These are phyloP conservation scores for Ptilonorhynchus violaceus DNA, from an alignment of 2,113 vertebrate genomes.

Conservation along the genomic window DNA sequence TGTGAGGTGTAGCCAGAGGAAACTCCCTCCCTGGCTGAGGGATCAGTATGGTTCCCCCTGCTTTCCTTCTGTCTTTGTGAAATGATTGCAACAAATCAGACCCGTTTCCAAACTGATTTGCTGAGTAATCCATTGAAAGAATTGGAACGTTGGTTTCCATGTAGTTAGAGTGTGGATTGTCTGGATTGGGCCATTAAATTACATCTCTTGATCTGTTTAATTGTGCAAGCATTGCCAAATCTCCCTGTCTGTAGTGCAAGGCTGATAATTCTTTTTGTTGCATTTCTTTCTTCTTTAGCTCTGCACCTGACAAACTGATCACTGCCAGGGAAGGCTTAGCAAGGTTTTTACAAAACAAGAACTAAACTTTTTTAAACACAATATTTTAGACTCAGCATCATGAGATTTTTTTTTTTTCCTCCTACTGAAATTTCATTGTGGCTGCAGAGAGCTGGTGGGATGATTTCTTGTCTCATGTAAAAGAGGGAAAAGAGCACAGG, in stretches of 20 bases:
- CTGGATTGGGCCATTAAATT: neutral
- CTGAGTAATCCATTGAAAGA: neutral
- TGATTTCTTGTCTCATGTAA: neutral
- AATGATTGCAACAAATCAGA: neutral
- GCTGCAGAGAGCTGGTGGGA: neutral
- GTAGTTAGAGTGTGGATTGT: neutral
- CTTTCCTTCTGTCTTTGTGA: neutral
- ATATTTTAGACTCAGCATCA: neutral
- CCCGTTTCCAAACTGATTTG: neutral
- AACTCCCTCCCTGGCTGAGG: neutral
- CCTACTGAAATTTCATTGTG: neutral
- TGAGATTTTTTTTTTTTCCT: neutral
- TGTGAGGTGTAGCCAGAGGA: neutral
- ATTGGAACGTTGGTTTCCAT: neutral
- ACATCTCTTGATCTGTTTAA: neutral
- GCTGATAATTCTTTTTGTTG: neutral
- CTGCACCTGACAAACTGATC: neutral
- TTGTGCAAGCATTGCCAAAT: neutral
- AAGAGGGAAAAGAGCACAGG: neutral
- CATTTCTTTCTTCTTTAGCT: neutral
- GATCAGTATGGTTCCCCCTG: neutral
- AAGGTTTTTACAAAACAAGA: neutral
- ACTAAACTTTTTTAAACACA: neutral
- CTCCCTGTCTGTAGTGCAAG: neutral
- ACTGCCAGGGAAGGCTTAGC: neutral